A percentile compares a stretch with the other conserved stretches of the same genome.
Evolutionary conservation across 2,888 invertebrate species (phyloP).

Genomic region (Loripinus fragilis): DNA sequence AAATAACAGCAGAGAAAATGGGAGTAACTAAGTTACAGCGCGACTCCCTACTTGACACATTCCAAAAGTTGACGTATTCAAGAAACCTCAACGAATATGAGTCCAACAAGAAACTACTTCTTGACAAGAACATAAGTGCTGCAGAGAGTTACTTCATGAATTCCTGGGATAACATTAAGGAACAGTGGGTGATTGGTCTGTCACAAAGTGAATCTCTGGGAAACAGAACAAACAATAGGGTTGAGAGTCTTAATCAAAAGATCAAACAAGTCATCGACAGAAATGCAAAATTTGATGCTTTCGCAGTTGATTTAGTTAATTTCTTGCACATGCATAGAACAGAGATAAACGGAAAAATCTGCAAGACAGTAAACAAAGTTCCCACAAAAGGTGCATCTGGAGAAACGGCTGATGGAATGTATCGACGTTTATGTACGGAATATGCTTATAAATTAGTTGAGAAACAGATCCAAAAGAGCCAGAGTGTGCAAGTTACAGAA

Average conservation of each 20-base stretch:
- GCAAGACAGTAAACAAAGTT: background rate
- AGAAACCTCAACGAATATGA: background rate
- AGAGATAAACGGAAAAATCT: constrained; percentile 7
- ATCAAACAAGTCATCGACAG: constrained; percentile 24
- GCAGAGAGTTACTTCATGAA: constrained; percentile 1
- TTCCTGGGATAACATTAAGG: background rate
- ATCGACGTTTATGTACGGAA: background rate
- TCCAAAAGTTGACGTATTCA: background rate
- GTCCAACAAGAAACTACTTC: background rate
- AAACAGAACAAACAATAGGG: constrained; percentile 5
- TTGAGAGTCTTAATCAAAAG: background rate
- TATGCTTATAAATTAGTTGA: background rate
- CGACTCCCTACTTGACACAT: background rate
- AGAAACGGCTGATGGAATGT: background rate
- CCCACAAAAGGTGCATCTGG: background rate
- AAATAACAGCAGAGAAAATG: constrained; percentile 32
- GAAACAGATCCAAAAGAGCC: background rate
- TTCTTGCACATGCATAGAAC: constrained; percentile 11
- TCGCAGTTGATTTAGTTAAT: background rate
- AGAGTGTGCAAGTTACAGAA: background rate
- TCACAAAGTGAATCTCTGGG: constrained; percentile 1
- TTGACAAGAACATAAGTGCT: background rate
- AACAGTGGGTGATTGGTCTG: background rate
- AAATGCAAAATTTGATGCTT: constrained; percentile 4
- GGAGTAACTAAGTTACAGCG: background rate